Percentiles rank a stretch among this genome's conserved stretches.
Conservation (phyloP, 2,888 invertebrate species). For the Caenorhabditis japonica region DNA sequence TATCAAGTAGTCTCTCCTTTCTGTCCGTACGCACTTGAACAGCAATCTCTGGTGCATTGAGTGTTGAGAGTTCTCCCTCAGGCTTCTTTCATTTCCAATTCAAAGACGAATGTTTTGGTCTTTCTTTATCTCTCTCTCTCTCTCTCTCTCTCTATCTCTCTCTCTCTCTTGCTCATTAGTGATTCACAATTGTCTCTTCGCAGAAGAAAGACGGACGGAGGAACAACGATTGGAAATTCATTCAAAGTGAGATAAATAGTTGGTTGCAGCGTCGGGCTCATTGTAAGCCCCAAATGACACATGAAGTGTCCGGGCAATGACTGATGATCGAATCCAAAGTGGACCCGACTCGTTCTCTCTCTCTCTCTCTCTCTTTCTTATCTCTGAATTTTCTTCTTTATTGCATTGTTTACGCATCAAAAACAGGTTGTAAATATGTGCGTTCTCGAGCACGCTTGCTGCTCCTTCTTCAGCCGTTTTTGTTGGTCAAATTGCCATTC, state of each 20-base stretch:
- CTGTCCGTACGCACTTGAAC: conserved; percentile 10
- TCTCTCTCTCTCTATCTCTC: neutral
- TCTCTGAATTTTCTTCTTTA: too few species aligned
- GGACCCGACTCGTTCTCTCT: neutral
- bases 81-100: conserved; percentile 2
- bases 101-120: neutral
- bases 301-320: neutral
- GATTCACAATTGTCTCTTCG: conserved; percentile 22
- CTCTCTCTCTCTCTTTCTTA: conserved; percentile 2
- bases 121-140: neutral
- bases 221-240: too few species aligned
- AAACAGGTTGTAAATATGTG: conserved; percentile 27
- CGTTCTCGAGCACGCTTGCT: conserved; percentile 18
- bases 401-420: conserved; percentile 36
- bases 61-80: neutral
- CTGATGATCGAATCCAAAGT: conserved; percentile 12
- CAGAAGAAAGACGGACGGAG: neutral
- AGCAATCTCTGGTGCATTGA: conserved; percentile 19
- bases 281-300: conserved; percentile 16
- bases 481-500: conserved; percentile 8
- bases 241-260: conserved; percentile 40
- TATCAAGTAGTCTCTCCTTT: neutral
- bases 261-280: neutral
- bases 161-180: conserved; percentile 12
- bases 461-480: conserved; percentile 14